Conservation (phyloP, 2,113 vertebrate species). For the Gallinago paraguaiae region DNA sequence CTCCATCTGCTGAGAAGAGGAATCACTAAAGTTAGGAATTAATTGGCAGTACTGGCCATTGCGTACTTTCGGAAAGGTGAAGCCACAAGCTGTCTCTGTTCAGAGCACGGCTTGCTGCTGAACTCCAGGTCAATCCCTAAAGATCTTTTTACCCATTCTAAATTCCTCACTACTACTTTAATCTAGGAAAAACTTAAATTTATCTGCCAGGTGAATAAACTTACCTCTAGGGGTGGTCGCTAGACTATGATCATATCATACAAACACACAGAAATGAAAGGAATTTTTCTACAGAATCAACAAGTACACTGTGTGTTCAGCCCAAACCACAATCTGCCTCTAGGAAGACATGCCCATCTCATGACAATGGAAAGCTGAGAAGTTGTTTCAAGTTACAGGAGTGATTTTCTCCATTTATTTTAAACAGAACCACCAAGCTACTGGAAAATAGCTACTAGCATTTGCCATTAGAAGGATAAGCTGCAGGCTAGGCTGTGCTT, state of each 20-base stretch:
- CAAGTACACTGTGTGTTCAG: background rate
- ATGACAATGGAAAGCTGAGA: background rate
- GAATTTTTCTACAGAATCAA: background rate
- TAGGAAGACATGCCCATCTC: background rate
- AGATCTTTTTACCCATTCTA: background rate
- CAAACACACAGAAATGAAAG: background rate
- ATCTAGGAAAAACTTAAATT: background rate
- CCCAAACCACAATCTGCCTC: background rate
- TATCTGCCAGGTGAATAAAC: background rate
- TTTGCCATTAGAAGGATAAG: background rate
- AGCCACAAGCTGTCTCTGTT: background rate
- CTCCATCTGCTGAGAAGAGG: background rate
- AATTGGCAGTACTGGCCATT: background rate
- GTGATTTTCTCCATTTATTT: background rate
- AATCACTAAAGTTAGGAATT: background rate
- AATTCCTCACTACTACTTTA: background rate
- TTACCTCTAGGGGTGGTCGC: background rate
- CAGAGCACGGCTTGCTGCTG: background rate
- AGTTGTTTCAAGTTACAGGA: background rate
- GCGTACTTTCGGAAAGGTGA: background rate
- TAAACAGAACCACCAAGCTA: background rate
- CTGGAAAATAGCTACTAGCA: background rate
- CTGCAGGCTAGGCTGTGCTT: background rate
- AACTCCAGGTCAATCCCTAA: background rate
- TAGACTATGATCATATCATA: background rate